Base-by-base conservation (phyloP, 37 sponge, comb jelly and placozoan species). In the Mnemiopsis leidyi region DNA sequence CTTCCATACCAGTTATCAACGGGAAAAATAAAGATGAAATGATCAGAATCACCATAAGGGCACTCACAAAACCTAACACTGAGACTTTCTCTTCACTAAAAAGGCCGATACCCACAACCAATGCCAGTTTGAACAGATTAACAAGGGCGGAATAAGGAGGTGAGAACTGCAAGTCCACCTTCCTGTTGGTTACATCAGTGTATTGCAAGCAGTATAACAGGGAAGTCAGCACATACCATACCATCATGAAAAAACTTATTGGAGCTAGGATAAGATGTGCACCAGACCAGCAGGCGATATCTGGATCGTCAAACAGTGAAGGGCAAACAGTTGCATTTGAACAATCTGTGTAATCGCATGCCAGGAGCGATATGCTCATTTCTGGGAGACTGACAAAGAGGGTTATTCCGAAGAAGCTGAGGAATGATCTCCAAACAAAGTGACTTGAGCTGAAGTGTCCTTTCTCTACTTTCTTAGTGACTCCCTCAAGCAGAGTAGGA, bases 171-270 rank as follows among this genome's bases (percentile, higher is more conserved):
- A 85, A 26, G 29, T 85, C 90, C 0, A 85, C 90, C 26, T 85
- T 85, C 23, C 39, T 85, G 48, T 85, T 85, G 39, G 48, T 13
- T 9, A 85, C 90, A 33, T 85, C 90, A 9, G 90, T 85, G 29
- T 85, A 85, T 61, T 85, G 90, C 38, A 85, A 26, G 26, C 90
- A 85, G 90, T 32, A 85, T n/a, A 85, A 29, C n/a, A 85, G 90
- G 0, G 90, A 85, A 23, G 90, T 85, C 24, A 85, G 25, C n/a
- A 85, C 2, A 39, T 85, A 85, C 90, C 90, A 85, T 36, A 85
- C 35, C 61, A 85, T 85, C 90, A 85, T 85, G 48, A 85, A 40
- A 61, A 85, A 85, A 0, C 38, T 40, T 16, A 85, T 38, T 23
- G 90, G 35, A n/a, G 90, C 90, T 3, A 85, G 38, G 29, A 39